phyloP scores from a whole-genome alignment of 2,888 invertebrate species.

The Rhabditoides inermis region DNA sequence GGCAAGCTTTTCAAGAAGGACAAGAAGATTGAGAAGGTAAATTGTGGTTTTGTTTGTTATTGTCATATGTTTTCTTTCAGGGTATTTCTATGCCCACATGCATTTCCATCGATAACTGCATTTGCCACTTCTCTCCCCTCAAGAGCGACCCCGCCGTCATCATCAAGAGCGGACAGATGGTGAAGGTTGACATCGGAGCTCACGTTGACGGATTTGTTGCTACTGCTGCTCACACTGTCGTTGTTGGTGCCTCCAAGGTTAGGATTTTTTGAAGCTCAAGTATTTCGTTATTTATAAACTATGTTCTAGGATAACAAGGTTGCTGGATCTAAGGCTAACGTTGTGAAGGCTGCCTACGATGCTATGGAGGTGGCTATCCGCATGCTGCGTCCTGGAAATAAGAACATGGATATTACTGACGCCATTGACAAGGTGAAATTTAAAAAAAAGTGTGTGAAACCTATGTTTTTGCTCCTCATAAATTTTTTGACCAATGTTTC shows the following conservation, averaged over 20 bases:
- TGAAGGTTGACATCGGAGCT: slow-evolving; percentile 86
- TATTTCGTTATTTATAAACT: background rate
- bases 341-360: slow-evolving; percentile 83
- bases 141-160: slow-evolving; percentile 68
- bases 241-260: slow-evolving; percentile 69
- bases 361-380: slow-evolving; percentile 90
- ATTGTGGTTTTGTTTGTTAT: background rate
- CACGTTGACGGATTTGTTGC: slow-evolving; percentile 98
- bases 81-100: slow-evolving; percentile 94
- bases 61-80: slow-evolving; percentile 10
- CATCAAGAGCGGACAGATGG: slow-evolving; percentile 72
- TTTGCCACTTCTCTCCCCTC: slow-evolving; percentile 95
- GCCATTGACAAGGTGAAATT: slow-evolving; percentile 63
- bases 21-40: slow-evolving; percentile 84
- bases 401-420: slow-evolving; percentile 45
- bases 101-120: slow-evolving; percentile 94
- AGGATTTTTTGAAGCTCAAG: background rate
- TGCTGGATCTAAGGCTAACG: slow-evolving; percentile 84
- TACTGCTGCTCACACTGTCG: slow-evolving; percentile 88
- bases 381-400: slow-evolving; percentile 73
- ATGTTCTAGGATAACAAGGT: slow-evolving; percentile 57
- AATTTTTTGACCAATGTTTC: slow-evolving; percentile 53
- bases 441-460: slow-evolving; percentile 55
- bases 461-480: background rate
- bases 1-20: slow-evolving; percentile 94